These are phyloP conservation scores for Pteropus alecto DNA, from an alignment of 2,113 vertebrate species.

Conservation along the genomic window DNA sequence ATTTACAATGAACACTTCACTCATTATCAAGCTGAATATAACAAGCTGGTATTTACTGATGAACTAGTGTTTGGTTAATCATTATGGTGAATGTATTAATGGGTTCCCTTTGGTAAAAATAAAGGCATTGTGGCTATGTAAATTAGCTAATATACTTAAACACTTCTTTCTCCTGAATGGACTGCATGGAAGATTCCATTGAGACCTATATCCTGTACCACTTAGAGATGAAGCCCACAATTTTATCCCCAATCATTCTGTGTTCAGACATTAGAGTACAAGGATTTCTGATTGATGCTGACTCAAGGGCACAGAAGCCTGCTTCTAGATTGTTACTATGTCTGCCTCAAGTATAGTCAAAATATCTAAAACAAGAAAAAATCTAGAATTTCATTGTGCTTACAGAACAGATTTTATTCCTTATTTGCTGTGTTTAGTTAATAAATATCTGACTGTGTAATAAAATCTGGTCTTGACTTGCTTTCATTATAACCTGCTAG, in stretches of 20 bases:
- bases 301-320: background rate
- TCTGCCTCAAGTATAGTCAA: background rate
- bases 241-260: background rate
- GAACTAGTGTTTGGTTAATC: background rate
- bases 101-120: background rate
- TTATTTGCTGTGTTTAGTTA: background rate
- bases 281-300: background rate
- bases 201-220: background rate
- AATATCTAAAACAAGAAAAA: background rate
- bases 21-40: background rate
- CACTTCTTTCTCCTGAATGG: background rate
- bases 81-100: background rate
- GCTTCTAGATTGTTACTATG: background rate
- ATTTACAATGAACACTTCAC: background rate
- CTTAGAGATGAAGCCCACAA: background rate
- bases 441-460: background rate
- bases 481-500: background rate
- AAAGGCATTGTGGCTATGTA: background rate
- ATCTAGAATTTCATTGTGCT: background rate
- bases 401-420: background rate
- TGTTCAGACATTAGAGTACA: background rate
- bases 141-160: background rate
- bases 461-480: background rate
- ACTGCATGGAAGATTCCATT: background rate
- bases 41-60: background rate